Conservation (phyloP, 2,888 invertebrate species). For the Microplitis deprimator region DNA sequence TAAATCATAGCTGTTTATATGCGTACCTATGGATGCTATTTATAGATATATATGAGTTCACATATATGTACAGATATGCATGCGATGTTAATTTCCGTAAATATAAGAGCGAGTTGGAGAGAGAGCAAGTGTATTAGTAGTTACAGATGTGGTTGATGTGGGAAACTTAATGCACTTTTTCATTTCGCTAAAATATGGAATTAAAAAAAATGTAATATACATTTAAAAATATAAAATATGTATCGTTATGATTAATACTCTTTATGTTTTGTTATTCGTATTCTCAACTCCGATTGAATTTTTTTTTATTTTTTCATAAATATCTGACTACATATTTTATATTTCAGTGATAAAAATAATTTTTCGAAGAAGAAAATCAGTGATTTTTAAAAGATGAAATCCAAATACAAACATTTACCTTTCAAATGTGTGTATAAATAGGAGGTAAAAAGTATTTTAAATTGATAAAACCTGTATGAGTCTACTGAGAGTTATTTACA, state of each 20-base stretch:
- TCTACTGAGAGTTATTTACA: conserved; percentile 44
- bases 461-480: conserved; percentile 42
- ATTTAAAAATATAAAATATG: background rate
- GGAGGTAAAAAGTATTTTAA: conserved; percentile 18
- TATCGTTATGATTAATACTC: background rate
- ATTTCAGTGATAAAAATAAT: too few species aligned
- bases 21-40: background rate
- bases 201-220: background rate
- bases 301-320: too few species aligned
- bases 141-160: conserved; percentile 1
- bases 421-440: conserved; percentile 7
- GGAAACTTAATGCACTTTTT: background rate
- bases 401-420: background rate
- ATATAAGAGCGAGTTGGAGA: conserved; percentile 12
- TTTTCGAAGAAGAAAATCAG: background rate
- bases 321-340: too few species aligned
- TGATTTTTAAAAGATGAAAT: background rate
- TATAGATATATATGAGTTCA: conserved; percentile 28
- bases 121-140: background rate
- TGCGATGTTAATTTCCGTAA: conserved; percentile 13
- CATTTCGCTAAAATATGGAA: background rate
- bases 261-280: background rate
- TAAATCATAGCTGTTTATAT: conserved; percentile 38
- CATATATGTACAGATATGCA: background rate
- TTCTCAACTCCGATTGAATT: too few species aligned